These are phyloP conservation scores for Amphimallon solstitiale DNA, from an alignment of 2,888 invertebrate species.

Conservation along the genomic window DNA sequence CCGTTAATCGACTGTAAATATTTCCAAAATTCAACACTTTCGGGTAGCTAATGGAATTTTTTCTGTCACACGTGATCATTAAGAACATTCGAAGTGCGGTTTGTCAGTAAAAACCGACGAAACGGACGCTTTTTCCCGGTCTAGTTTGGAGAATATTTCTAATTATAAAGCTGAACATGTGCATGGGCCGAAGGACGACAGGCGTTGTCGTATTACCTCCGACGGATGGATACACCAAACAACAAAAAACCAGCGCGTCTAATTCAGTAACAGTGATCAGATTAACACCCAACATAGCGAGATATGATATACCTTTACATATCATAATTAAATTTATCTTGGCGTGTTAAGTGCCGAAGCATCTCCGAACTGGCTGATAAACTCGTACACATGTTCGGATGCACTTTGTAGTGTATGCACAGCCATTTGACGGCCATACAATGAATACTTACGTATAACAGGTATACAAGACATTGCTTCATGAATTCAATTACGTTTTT, in stretches of 20 bases:
- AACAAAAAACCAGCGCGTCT: constrained; percentile 41
- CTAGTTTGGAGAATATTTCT: constrained; percentile 22
- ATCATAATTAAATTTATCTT: constrained; percentile 40
- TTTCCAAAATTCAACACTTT: constrained; percentile 5
- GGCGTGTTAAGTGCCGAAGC: background rate
- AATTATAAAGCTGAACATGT: constrained; percentile 36
- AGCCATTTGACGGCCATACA: constrained; percentile 7
- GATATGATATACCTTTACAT: constrained; percentile 43
- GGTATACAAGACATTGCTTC: constrained; percentile 37
- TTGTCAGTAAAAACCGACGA: constrained; percentile 4
- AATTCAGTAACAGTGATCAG: constrained; percentile 48
- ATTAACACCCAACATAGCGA: constrained; percentile 43
- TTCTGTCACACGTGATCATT: background rate
- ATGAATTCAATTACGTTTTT: constrained; percentile 40
- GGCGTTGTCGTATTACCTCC: constrained; percentile 29
- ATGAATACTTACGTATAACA: no score
- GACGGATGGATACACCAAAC: constrained; percentile 25
- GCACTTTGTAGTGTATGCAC: constrained; percentile 1
- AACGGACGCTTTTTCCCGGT: constrained; percentile 16
- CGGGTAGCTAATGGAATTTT: constrained; percentile 1
- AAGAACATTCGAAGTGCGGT: constrained; percentile 12
- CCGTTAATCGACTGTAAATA: constrained; percentile 23
- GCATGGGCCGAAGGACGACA: constrained; percentile 30
- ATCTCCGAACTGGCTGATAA: no score
- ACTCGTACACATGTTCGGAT: constrained; percentile 2